A percentile compares a stretch with the other conserved stretches of the same genome.
These are phyloP conservation scores for Agrilus biguttatus DNA, from an alignment of 2,888 invertebrate species.

Conservation along the genomic window DNA sequence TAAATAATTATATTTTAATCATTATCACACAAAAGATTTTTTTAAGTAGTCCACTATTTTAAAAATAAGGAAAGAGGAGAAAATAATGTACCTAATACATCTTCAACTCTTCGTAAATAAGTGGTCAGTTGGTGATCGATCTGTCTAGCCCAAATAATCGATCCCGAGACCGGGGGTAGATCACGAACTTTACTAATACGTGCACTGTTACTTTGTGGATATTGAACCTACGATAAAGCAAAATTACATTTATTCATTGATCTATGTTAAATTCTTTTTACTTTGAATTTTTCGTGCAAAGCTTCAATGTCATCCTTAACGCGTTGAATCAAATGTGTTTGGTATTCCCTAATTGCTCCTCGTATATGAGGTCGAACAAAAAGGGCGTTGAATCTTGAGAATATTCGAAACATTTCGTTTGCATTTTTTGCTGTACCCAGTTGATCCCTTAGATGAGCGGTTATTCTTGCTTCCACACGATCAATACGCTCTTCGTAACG, in stretches of 20 bases:
- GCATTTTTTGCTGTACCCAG: constrained; percentile 97
- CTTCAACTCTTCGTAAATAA: constrained; percentile 92
- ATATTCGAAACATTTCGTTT: constrained; percentile 99
- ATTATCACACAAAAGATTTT: no score
- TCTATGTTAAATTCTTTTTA: constrained; percentile 21
- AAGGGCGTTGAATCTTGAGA: constrained; percentile 94
- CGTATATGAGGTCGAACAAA: constrained; percentile 98
- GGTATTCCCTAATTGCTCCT: constrained; percentile 97
- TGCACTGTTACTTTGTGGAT: constrained; percentile 87
- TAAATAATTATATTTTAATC: no score
- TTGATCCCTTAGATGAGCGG: constrained; percentile 93
- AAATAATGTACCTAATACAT: constrained; percentile 65
- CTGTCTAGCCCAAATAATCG: constrained; percentile 97
- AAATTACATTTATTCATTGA: constrained; percentile 1
- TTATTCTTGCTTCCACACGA: constrained; percentile 94
- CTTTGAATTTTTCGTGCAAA: constrained; percentile 96
- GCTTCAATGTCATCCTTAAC: constrained; percentile 99
- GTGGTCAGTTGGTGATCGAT: constrained; percentile 95
- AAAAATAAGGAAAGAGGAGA: not conserved
- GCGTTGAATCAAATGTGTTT: constrained; percentile 95
- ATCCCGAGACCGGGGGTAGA: constrained; percentile 92
- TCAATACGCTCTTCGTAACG: constrained; percentile 97
- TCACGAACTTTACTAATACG: constrained; percentile 84
- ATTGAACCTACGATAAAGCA: constrained; percentile 57
- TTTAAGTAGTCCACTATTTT: no score